Evolutionary conservation across 2,113 vertebrate genomes (phyloP).

Genomic region (Pipra filicauda): DNA sequence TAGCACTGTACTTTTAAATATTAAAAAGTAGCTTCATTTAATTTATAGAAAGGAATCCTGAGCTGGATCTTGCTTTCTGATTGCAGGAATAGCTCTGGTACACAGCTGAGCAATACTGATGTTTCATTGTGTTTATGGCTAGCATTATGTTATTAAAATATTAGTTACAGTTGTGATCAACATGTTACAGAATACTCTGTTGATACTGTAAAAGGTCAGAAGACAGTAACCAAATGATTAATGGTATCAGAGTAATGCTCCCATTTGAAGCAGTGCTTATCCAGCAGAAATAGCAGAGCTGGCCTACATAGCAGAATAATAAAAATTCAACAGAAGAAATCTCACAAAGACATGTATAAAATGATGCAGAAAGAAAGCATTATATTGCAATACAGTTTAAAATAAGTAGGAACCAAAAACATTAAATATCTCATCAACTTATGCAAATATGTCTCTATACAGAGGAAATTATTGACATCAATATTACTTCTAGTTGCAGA

Average conservation of each 20-base stretch:
- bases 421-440: neutral
- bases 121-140: neutral
- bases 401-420: neutral
- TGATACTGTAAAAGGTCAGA: constrained; percentile 35
- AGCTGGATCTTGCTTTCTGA: neutral
- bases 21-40: neutral
- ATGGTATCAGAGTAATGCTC: constrained; percentile 15
- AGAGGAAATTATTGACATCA: neutral
- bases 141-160: constrained; percentile 38
- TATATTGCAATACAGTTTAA: neutral
- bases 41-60: neutral
- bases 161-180: constrained; percentile 41
- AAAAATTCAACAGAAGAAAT: neutral
- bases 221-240: constrained; percentile 38
- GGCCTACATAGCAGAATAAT: constrained; percentile 56
- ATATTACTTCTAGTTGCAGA: neutral
- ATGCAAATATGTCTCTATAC: neutral
- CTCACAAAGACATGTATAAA: constrained; percentile 9
- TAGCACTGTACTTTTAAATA: neutral
- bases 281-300: constrained; percentile 53
- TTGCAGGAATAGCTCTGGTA: neutral
- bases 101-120: neutral
- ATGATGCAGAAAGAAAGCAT: neutral
- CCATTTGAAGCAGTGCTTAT: constrained; percentile 34
- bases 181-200: constrained; percentile 19